phyloP scores from a whole-genome alignment of 2,888 invertebrate species.

The Sthenelais limicola region DNA sequence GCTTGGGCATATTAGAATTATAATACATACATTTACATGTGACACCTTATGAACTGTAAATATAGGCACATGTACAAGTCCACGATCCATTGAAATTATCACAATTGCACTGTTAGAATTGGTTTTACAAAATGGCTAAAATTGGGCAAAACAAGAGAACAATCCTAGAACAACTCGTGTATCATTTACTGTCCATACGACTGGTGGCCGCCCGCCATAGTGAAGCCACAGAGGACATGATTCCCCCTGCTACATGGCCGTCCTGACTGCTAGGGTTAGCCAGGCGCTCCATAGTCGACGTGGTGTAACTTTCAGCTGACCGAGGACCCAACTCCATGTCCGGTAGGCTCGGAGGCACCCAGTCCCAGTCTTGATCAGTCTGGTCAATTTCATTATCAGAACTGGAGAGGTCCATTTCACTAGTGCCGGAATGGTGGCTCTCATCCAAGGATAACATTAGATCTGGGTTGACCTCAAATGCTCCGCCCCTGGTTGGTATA shows the following conservation, averaged over 20 bases:
- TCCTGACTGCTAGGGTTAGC: slow-evolving; percentile 40
- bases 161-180: too few species aligned
- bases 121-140: too few species aligned
- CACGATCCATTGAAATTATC: too few species aligned
- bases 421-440: slow-evolving; percentile 73
- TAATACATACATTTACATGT: too few species aligned
- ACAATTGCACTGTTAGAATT: too few species aligned
- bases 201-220: slow-evolving; percentile 76
- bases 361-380: slow-evolving; percentile 77
- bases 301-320: slow-evolving; percentile 33
- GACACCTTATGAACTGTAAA: too few species aligned
- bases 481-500: slow-evolving; percentile 34
- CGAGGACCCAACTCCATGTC: slow-evolving; percentile 53
- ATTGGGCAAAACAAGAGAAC: too few species aligned
- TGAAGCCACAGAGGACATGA: slow-evolving; percentile 86
- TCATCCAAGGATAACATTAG: slow-evolving; percentile 79
- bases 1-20: too few species aligned
- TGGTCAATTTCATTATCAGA: slow-evolving; percentile 80
- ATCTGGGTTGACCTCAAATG: slow-evolving; percentile 75
- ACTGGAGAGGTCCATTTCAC: slow-evolving; percentile 76
- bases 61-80: too few species aligned
- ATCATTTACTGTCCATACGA: slow-evolving; percentile 34
- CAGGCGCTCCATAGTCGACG: slow-evolving; percentile 17
- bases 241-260: slow-evolving; percentile 78
- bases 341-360: slow-evolving; percentile 74